A percentile compares a stretch with the other conserved stretches of the same genome.
Conservation (phyloP, 2,888 invertebrate species). For the Zaprionus bogoriensis region DNA sequence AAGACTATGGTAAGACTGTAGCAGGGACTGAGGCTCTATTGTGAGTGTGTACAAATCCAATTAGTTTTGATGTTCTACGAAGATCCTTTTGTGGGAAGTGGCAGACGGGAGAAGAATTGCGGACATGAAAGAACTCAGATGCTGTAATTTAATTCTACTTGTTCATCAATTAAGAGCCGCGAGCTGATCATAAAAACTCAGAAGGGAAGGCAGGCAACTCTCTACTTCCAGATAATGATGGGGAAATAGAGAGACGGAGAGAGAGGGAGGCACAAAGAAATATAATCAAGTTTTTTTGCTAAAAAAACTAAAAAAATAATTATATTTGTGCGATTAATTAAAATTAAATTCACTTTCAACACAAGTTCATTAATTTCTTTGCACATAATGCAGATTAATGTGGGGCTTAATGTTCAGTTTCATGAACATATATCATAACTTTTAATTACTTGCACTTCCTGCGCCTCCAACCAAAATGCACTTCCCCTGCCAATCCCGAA, state of each 20-base stretch:
- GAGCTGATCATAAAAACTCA: slow-evolving; percentile 6
- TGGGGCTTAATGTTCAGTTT: too few relatives aligned
- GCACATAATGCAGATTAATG: too few relatives aligned
- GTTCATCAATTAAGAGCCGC: slow-evolving; percentile 27
- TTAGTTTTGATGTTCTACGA: slow-evolving; percentile 40
- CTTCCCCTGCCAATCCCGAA: neutral
- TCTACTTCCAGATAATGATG: too few relatives aligned
- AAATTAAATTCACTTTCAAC: too few relatives aligned
- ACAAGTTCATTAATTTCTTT: too few relatives aligned
- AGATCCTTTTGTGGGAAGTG: slow-evolving; percentile 24
- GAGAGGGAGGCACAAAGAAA: too few relatives aligned
- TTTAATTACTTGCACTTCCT: slow-evolving; percentile 2
- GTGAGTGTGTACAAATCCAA: slow-evolving; percentile 39
- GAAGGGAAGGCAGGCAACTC: neutral
- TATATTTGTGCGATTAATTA: too few relatives aligned
- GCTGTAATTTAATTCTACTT: slow-evolving; percentile 7
- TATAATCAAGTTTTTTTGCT: too few relatives aligned
- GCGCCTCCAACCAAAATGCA: neutral
- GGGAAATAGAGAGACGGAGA: too few relatives aligned
- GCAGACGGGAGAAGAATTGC: slow-evolving; percentile 2
- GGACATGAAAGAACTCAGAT: neutral
- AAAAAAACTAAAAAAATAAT: too few relatives aligned
- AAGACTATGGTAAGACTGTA: too few relatives aligned
- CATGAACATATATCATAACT: too few relatives aligned
- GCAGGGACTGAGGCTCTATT: neutral